phyloP scores from a whole-genome alignment of 2,888 invertebrate genomes.

The Agrochola lota region DNA sequence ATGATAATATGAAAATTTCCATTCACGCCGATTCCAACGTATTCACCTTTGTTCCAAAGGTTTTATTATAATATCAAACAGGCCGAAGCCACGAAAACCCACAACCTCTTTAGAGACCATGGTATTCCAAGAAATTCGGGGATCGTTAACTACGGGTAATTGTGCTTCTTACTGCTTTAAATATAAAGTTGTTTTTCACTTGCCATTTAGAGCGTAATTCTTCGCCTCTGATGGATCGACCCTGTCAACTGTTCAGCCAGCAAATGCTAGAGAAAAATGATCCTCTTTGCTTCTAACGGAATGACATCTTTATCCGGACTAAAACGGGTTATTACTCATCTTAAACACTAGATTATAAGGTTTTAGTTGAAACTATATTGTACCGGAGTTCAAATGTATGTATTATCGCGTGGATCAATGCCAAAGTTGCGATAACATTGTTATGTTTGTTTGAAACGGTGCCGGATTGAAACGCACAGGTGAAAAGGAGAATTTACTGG shows the following conservation, averaged over 20 bases:
- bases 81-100: conserved; percentile 63
- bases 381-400: conserved; percentile 73
- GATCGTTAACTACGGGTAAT: conserved; percentile 60
- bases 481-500: conserved; percentile 32
- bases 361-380: conserved; percentile 67
- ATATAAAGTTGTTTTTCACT: conserved; percentile 70
- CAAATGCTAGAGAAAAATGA: conserved; percentile 79
- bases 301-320: conserved; percentile 80
- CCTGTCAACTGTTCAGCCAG: conserved; percentile 77
- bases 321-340: conserved; percentile 77
- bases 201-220: conserved; percentile 57
- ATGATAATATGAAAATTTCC: conserved; percentile 61
- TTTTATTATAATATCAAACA: conserved; percentile 69
- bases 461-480: conserved; percentile 47
- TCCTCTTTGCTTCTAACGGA: conserved; percentile 71
- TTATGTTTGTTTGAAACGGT: conserved; percentile 49
- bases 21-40: conserved; percentile 53
- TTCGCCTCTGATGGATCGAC: conserved; percentile 75
- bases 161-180: conserved; percentile 59
- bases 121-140: conserved; percentile 68
- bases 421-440: conserved; percentile 73
- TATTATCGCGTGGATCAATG: conserved; percentile 76
- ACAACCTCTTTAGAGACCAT: conserved; percentile 66
- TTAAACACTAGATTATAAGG: conserved; percentile 67
- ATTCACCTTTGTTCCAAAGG: conserved; percentile 57